Conservation (phyloP, 2,113 vertebrate species). For the Drymodes brunneopygia region DNA sequence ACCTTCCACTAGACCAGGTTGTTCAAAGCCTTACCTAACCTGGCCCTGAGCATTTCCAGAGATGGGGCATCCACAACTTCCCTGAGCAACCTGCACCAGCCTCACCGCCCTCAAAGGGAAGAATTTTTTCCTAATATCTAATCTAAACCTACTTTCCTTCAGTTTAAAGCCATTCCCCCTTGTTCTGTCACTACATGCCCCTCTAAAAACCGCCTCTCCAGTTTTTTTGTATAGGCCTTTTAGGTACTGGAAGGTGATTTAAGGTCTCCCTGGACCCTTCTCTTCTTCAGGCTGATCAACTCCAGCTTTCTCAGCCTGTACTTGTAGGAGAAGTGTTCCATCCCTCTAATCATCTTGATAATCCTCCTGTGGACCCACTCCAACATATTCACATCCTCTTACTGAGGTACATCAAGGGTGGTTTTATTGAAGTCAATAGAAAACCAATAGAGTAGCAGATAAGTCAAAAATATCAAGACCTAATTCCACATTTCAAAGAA, state of each 20-base stretch:
- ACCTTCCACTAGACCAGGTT: background rate
- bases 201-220: background rate
- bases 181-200: background rate
- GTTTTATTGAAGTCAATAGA: background rate
- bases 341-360: background rate
- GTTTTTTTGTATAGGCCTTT: background rate
- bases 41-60: background rate
- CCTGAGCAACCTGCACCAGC: background rate
- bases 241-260: background rate
- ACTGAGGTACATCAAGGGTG: background rate
- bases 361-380: background rate
- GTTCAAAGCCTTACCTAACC: background rate
- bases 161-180: background rate
- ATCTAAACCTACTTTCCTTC: background rate
- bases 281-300: background rate
- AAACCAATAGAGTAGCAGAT: background rate
- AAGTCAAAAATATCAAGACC: background rate
- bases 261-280: background rate
- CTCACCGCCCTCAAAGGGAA: background rate
- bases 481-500: background rate
- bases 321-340: background rate
- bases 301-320: background rate
- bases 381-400: background rate
- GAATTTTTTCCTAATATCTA: background rate
- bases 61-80: background rate